These are phyloP conservation scores for Sylvia atricapilla DNA, from an alignment of 2,113 vertebrate genomes.

Conservation along the genomic window DNA sequence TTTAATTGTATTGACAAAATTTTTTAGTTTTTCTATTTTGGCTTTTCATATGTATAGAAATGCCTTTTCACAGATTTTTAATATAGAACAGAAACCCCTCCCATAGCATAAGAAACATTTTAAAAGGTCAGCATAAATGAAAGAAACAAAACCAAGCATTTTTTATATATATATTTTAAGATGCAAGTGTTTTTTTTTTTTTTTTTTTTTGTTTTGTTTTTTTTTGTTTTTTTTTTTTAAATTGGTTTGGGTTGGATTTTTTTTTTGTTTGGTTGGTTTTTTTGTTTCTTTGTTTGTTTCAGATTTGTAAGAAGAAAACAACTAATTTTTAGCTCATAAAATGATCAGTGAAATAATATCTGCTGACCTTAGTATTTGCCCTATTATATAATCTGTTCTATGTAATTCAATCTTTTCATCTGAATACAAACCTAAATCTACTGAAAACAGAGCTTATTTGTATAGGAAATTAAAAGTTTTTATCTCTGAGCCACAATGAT, in stretches of 20 bases:
- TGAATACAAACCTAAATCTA: neutral
- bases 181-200: neutral
- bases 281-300: neutral
- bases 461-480: neutral
- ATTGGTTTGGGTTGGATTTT: too few species aligned
- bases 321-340: neutral
- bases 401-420: neutral
- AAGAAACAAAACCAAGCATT: neutral
- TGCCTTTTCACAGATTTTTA: neutral
- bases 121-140: neutral
- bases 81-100: neutral
- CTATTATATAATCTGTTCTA: neutral
- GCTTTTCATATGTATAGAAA: neutral
- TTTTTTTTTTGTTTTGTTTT: neutral
- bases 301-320: neutral
- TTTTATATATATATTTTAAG: neutral
- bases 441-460: neutral
- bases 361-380: neutral
- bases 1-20: neutral
- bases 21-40: neutral
- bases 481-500: neutral
- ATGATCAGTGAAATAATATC: neutral
- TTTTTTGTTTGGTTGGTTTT: neutral
- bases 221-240: neutral
- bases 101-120: neutral